Conservation (phyloP, 2,797 vertebrate genomes). For the Cossypha niveicapilla region DNA sequence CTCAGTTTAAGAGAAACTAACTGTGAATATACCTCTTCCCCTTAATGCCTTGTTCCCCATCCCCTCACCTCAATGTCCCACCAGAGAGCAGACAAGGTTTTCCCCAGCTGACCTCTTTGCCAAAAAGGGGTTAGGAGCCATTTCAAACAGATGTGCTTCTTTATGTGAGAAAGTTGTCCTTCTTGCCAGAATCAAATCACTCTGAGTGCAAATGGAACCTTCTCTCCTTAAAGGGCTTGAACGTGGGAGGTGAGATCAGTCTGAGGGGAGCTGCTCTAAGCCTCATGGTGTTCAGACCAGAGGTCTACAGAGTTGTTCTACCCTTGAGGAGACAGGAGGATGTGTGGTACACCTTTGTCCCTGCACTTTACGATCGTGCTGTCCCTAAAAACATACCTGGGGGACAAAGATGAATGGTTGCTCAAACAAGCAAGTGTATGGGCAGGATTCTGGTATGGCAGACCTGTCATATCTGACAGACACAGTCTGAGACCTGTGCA, state of each 20-base stretch:
- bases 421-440: background rate
- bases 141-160: background rate
- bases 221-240: background rate
- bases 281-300: background rate
- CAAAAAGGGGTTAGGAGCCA: background rate
- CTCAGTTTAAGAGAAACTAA: background rate
- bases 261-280: background rate
- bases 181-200: background rate
- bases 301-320: background rate
- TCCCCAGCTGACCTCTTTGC: background rate
- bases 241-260: background rate
- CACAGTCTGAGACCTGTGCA: background rate
- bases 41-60: background rate
- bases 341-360: background rate
- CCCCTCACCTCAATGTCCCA: fast-evolving
- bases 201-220: background rate
- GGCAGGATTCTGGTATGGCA: background rate
- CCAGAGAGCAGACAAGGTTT: background rate
- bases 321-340: background rate
- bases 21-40: background rate
- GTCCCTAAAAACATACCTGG: fast-evolving
- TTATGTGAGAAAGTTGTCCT: fast-evolving
- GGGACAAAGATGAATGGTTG: background rate
- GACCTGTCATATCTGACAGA: background rate
- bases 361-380: background rate